Evolutionary conservation across 2,113 vertebrate genomes (phyloP).

Genomic region (Cebus imitator): DNA sequence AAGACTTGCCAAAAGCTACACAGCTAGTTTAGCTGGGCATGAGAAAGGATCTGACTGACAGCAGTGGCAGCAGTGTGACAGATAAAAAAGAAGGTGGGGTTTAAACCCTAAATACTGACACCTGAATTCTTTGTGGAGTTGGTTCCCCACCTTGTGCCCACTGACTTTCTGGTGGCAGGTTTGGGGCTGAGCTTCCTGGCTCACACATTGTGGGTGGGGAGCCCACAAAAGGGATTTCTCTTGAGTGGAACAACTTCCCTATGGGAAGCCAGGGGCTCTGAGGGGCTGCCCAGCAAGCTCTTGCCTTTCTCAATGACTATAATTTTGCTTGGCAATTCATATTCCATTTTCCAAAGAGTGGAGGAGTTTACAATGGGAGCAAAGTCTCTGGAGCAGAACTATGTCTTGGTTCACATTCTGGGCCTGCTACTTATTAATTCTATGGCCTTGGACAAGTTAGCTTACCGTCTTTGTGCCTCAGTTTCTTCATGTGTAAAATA

Average conservation of each 20-base stretch:
- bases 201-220: background rate
- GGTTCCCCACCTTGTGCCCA: background rate
- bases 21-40: background rate
- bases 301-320: background rate
- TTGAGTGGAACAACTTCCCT: background rate
- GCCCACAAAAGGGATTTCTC: background rate
- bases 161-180: background rate
- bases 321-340: background rate
- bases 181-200: background rate
- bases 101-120: background rate
- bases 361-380: background rate
- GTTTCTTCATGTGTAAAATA: background rate
- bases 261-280: background rate
- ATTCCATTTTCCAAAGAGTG: background rate
- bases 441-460: background rate
- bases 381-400: background rate
- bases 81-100: background rate
- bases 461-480: background rate
- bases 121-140: background rate
- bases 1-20: background rate
- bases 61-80: background rate
- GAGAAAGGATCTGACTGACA: background rate
- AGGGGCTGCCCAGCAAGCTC: background rate
- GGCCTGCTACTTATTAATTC: background rate
- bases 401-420: background rate